Base-by-base conservation (phyloP, 2,113 vertebrate genomes). In the Phalacrocorax brasilianus region DNA sequence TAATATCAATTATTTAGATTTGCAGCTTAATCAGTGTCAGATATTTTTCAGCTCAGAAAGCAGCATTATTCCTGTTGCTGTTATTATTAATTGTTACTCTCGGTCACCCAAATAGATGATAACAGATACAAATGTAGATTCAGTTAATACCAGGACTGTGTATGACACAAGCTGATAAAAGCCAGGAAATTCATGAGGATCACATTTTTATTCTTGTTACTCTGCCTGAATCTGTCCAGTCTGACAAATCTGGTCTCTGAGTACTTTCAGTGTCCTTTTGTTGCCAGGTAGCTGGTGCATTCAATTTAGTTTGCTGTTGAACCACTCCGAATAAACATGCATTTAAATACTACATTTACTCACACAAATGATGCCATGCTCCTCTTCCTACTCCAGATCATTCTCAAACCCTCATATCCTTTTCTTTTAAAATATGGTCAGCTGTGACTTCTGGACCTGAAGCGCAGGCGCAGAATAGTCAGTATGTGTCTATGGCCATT, bases 1-100 rank as follows among this genome's bases (percentile, higher is more conserved):
- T 98, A 97, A 97, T 97, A 96, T 81, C 73, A 97, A 94, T 97
- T 98, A 97, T 97, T 97, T 97, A 96, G 96, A 97, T 96, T 95
- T 94, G 81, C 89, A 84, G 91, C 95, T 96, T 96, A 97, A 97
- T 95, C 70, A 71, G 93, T 95, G 95, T 95, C 97, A 97, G 96
- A 83, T 95, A 91, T 93, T 95, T 93, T 88, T 85, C 82, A 91
- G 92, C 63, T 83, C 44, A 94, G 93, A 97, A 96, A 88, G 84
- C 89, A 91, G 88, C 63, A 56, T 92, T 97, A 89, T 91, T 94
- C 77, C 85, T 94, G 74, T 96, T 95, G 61, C 70, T 93, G 72
- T 94, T 93, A 59, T 91, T 92, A 82, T 95, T 97, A 97, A 97
- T 97, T 95, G 63, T 76, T 44, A 86, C 52, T 67, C 85, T 85